Base-by-base conservation (phyloP, 2,888 invertebrate species). In the Pachydiplax longipennis region DNA sequence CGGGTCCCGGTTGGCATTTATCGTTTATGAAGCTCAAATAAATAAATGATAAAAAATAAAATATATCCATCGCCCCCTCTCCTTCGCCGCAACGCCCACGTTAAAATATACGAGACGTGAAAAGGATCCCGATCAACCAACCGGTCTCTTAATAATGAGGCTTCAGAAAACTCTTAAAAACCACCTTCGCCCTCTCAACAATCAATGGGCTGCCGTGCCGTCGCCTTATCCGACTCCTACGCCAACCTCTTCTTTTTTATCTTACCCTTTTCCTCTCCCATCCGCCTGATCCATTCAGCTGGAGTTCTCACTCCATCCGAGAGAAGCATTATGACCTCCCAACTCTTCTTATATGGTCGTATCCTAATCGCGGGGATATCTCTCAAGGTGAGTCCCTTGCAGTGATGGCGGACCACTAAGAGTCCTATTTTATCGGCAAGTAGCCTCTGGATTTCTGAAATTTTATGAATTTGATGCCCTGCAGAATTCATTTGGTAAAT, bases 81-180 rank as follows among this genome's bases (percentile, higher is more conserved):
- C 73, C 31, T 13, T 13, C 73, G 10, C 73, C 73, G 25, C 73
- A 5, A 31, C 73, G 25, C 25, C 73, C 31, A 73, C 73, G 73
- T 44, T 44, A 10, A 8, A 10, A 44, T 8, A 44, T 44, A 44
- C 65, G 25, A 6, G n/a, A 65, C 65, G 25, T 25, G n/a, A 65
- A 65, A 65, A 65, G 65, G 65, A 31, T 65, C 73, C 73, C 65
- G 65, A n/a, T 73, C 31, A 4, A 13, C 31, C 25, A 13, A 73
- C 73, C 73, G 73, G 73, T 73, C 73, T 73, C 73, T 73, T 73
- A 73, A 73, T 73, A 73, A 73, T 73, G 73, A 73, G 25, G 73
- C 73, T 73, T 73, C 73, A 73, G 73, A 73, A 73, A 73, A 73
- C 73, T 73, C 73, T 73, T 73, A 73, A 73, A 73, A 73, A 73